These are phyloP conservation scores for Callopanchax toddi DNA, from an alignment of 2,113 vertebrate genomes.

Conservation along the genomic window DNA sequence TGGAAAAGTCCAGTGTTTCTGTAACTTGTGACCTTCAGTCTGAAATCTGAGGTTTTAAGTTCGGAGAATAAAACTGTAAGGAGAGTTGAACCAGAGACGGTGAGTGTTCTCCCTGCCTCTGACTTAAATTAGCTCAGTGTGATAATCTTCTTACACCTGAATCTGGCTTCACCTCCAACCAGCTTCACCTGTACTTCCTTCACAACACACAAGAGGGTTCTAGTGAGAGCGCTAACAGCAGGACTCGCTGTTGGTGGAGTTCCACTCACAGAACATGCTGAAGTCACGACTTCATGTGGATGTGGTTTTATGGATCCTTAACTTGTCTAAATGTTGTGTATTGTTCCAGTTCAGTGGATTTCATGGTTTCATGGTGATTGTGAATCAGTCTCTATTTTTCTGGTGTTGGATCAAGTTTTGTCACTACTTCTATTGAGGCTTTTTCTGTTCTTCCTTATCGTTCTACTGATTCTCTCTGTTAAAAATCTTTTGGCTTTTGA, in stretches of 20 bases:
- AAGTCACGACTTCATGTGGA: too few species aligned
- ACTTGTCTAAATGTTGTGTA: too few species aligned
- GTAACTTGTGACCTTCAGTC: neutral
- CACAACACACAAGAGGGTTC: slow-evolving; percentile 17
- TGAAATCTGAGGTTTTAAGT: slow-evolving; percentile 1
- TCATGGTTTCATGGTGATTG: too few species aligned
- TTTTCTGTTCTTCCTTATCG: too few species aligned
- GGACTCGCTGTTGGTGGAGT: too few species aligned
- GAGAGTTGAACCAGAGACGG: neutral
- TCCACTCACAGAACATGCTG: too few species aligned
- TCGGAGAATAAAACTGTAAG: neutral
- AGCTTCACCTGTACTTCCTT: slow-evolving; percentile 25
- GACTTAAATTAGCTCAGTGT: slow-evolving; percentile 43
- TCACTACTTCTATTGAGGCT: too few species aligned
- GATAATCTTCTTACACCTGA: slow-evolving; percentile 50
- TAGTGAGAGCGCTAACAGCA: neutral
- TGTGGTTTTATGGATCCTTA: neutral
- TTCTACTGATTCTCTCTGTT: too few species aligned
- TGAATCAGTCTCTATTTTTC: too few species aligned
- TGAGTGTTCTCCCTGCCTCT: slow-evolving; percentile 6
- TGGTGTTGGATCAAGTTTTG: too few species aligned
- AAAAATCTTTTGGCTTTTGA: too few species aligned
- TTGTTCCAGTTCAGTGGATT: too few species aligned
- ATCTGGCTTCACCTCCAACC: slow-evolving; percentile 32
- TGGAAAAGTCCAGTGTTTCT: neutral